Percentiles rank a stretch among this genome's conserved stretches.
Conservation (phyloP, 30 jellyfish, hydroid and myxozoan species). For the Turritopsis dohrnii region DNA sequence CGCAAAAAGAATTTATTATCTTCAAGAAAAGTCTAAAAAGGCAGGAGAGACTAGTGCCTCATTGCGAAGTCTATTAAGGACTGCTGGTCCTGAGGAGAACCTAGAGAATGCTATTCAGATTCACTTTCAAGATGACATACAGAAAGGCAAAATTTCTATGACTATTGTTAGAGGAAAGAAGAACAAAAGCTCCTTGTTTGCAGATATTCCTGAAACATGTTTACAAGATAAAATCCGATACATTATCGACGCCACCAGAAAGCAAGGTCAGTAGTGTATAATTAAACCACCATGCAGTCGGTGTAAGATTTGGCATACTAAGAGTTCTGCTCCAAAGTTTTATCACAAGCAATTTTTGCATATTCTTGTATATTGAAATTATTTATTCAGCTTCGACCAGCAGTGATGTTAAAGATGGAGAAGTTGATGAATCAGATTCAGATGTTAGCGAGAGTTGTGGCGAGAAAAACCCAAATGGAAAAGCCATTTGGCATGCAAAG, state of each 20-base stretch:
- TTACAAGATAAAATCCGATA: background rate
- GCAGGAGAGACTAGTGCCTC: slow-evolving; percentile 19
- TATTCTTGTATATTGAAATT: too few species aligned
- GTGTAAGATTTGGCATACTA: background rate
- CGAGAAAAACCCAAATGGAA: too few species aligned
- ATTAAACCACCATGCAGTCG: too few species aligned
- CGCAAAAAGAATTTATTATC: background rate
- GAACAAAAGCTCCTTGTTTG: background rate
- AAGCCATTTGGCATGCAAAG: too few species aligned
- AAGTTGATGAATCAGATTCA: background rate
- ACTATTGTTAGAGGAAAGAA: background rate
- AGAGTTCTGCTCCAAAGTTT: background rate
- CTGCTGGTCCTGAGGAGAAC: background rate
- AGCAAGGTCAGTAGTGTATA: too few species aligned
- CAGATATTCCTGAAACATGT: background rate
- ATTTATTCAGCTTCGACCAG: background rate
- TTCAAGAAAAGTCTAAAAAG: background rate
- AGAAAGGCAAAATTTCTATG: background rate
- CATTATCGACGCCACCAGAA: background rate
- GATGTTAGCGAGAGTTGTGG: background rate
- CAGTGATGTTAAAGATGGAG: background rate
- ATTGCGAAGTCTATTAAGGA: background rate
- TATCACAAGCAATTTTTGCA: too few species aligned
- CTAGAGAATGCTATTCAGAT: background rate
- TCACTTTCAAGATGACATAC: background rate